Evolutionary conservation across 2,888 invertebrate genomes (phyloP).

Genomic region (Embidobia sp.): DNA sequence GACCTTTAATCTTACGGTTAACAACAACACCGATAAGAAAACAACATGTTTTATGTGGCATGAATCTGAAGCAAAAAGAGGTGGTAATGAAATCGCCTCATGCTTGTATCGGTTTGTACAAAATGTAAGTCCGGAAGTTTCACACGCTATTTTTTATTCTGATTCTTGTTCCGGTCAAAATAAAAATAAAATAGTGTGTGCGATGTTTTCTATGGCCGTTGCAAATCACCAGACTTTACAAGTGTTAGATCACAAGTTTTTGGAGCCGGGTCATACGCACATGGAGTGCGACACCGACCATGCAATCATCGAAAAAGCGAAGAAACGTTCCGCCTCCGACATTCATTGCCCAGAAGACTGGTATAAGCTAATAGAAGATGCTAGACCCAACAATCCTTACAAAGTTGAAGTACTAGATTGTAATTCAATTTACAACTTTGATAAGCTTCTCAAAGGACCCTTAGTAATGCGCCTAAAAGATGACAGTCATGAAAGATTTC

Average conservation of each 20-base stretch:
- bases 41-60: conserved; percentile 71
- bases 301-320: conserved; percentile 16
- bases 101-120: conserved; percentile 61
- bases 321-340: background rate
- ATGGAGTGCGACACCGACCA: conserved; percentile 35
- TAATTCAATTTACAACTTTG: background rate
- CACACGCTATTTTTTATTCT: conserved; percentile 57
- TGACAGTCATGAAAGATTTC: background rate
- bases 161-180: conserved; percentile 69
- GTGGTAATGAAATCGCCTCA: conserved; percentile 69
- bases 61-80: conserved; percentile 66
- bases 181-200: conserved; percentile 66
- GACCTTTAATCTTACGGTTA: conserved; percentile 71
- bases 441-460: background rate
- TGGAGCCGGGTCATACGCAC: conserved; percentile 33
- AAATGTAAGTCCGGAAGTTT: conserved; percentile 26
- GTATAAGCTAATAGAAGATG: conserved; percentile 2
- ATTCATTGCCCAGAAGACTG: conserved; percentile 33
- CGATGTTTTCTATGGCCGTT: conserved; percentile 64
- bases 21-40: conserved; percentile 58
- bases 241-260: conserved; percentile 41
- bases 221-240: conserved; percentile 16
- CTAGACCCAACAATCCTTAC: too few species aligned
- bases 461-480: background rate
- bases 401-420: too few species aligned